Conservation (phyloP, 2,797 vertebrate species). For the Syndactyla subalaris region DNA sequence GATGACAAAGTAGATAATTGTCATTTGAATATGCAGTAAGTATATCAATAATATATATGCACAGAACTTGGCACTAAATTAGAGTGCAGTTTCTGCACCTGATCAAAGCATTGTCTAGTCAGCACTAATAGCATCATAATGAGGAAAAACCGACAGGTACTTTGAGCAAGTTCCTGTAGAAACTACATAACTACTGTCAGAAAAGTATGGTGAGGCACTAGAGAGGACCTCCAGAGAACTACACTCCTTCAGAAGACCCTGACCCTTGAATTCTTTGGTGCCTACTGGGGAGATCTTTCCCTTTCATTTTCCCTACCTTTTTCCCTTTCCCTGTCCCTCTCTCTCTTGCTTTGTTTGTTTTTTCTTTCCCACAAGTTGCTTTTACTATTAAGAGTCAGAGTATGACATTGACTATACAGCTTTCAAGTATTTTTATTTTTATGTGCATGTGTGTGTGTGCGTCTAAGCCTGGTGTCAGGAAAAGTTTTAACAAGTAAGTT, state of each 20-base stretch:
- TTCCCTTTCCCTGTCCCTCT: too few relatives aligned
- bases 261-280: not conserved
- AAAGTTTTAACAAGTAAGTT: not conserved
- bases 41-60: not conserved
- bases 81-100: not conserved
- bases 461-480: not conserved
- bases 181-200: not conserved
- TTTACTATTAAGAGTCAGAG: not conserved
- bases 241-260: accelerated
- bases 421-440: not conserved
- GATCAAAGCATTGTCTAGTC: not conserved
- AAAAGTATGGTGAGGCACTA: not conserved
- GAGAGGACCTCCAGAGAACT: not conserved
- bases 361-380: not conserved
- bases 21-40: not conserved
- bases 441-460: too few relatives aligned
- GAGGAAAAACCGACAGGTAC: accelerated
- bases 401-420: not conserved
- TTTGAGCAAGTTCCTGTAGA: not conserved
- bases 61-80: not conserved
- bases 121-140: not conserved
- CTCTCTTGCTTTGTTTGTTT: not conserved
- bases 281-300: not conserved
- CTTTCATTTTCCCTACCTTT: not conserved
- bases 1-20: not conserved